phyloP scores from a whole-genome alignment of 2,888 invertebrate species.

The Cepaea hortensis region DNA sequence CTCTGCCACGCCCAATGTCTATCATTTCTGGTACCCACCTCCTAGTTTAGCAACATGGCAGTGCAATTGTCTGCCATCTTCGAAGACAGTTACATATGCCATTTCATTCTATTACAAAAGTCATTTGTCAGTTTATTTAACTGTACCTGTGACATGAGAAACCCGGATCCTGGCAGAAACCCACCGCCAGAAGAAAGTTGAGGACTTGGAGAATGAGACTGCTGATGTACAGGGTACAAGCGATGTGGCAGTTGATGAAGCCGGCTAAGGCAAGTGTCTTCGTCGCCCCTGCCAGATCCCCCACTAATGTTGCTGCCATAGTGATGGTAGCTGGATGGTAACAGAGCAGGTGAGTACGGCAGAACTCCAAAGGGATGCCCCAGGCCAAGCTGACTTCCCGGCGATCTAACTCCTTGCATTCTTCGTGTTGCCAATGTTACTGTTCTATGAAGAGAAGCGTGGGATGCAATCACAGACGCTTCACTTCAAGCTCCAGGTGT shows the following conservation, averaged over 20 bases:
- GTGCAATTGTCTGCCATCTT: too few species aligned
- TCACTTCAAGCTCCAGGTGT: too few species aligned
- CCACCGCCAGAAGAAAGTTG: slow-evolving; percentile 3
- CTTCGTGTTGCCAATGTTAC: not conserved
- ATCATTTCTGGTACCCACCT: too few species aligned
- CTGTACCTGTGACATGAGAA: slow-evolving; percentile 45
- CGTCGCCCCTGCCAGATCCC: not conserved
- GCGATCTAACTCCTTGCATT: slow-evolving; percentile 41
- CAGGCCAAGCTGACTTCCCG: not conserved
- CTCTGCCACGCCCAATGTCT: too few species aligned
- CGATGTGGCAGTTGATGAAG: slow-evolving; percentile 25
- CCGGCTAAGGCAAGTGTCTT: not conserved
- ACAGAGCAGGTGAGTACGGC: slow-evolving; percentile 11
- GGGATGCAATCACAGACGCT: too few species aligned
- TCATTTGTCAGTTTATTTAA: not conserved
- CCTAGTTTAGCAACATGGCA: too few species aligned
- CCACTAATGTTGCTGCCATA: not conserved
- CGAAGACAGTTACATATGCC: too few species aligned
- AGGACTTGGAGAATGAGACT: not conserved
- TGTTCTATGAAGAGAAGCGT: not conserved
- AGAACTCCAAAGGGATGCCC: slow-evolving; percentile 27
- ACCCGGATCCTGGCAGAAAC: slow-evolving; percentile 18
- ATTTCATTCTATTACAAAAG: too few species aligned
- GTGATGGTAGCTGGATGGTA: slow-evolving; percentile 16
- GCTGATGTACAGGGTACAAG: slow-evolving; percentile 10